Evolutionary conservation across 2,888 invertebrate genomes (phyloP), one percentile per base, ranked within the genome.

Genomic region (Nasonia oneida): DNA sequence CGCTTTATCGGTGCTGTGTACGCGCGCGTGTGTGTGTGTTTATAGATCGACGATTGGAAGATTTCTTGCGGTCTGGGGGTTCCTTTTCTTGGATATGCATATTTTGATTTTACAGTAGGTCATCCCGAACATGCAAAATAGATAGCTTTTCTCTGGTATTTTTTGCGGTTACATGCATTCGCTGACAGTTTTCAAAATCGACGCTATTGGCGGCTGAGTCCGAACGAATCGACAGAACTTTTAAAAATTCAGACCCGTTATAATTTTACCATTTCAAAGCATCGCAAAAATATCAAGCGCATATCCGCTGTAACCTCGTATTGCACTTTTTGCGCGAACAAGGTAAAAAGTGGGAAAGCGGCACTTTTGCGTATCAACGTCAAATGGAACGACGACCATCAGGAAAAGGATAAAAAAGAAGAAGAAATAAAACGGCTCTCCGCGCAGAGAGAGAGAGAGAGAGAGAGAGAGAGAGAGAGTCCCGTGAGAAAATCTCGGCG

Each of bases 401-500:
- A 23, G 53, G 18, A 4, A 18, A 18, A 53, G 53, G 3, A 18
- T 3, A 4, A 1, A 53, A 18, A 18, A 53, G 50, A 80, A 57
- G 71, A 57, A 57, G 39, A 83, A 37, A 23, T 23, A 83, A 53
- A 71, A 39, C 39, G 39, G 42, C 33, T 12, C 33, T 6, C n/a
- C 37, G 18, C 37, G 47, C 47, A 12, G 10, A 39, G 1, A 42
- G 42, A 42, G 42, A 29, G 29, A 29, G 29, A 29, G 29, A 1
- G 29, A n/a, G n/a, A n/a, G n/a, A 42, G 42, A 29, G 29, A 29
- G 29, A 29, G 29, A 29, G 37, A 37, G 53, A 53, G 53, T 75
- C 84, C 79, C 80, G 42, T 15, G 80, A 67, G 80, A 80, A 84
- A 84, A 84, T 84, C 79, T 79, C 71, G 75, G 50, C 33, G 67